These are phyloP conservation scores for Netelia melanura DNA, from an alignment of 2,888 invertebrate species.

Conservation along the genomic window DNA sequence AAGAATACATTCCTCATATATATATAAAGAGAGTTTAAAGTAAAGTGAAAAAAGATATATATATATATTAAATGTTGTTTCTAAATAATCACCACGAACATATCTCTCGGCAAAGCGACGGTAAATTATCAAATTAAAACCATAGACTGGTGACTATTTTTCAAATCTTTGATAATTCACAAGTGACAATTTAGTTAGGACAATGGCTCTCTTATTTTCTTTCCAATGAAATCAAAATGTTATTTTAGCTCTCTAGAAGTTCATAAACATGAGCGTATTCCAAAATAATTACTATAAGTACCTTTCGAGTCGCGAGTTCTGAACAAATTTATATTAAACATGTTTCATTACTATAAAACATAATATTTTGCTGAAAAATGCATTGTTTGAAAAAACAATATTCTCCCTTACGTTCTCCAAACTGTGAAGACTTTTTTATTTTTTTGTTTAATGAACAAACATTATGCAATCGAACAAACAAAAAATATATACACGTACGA, in stretches of 20 bases:
- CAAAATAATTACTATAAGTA: too few relatives aligned
- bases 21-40: constrained; percentile 18
- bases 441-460: constrained; percentile 15
- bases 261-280: not conserved
- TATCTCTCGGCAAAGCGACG: constrained; percentile 61
- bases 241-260: not conserved
- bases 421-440: not conserved
- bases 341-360: not conserved
- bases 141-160: constrained; percentile 44
- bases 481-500: constrained; percentile 16
- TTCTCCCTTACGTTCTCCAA: constrained; percentile 22
- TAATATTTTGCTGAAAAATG: not conserved
- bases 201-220: not conserved
- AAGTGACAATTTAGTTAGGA: not conserved
- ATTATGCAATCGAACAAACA: constrained; percentile 31
- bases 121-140: constrained; percentile 49
- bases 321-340: not conserved
- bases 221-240: not conserved
- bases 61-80: constrained; percentile 52
- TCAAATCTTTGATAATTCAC: constrained; percentile 18
- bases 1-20: not conserved
- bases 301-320: too few relatives aligned
- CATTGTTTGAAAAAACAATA: constrained; percentile 2
- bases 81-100: constrained; percentile 65
- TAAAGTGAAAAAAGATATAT: constrained; percentile 29